Percentiles rank a stretch among this genome's conserved stretches.
Evolutionary conservation across 2,888 invertebrate species (phyloP).

Genomic region (Agrotis puta): DNA sequence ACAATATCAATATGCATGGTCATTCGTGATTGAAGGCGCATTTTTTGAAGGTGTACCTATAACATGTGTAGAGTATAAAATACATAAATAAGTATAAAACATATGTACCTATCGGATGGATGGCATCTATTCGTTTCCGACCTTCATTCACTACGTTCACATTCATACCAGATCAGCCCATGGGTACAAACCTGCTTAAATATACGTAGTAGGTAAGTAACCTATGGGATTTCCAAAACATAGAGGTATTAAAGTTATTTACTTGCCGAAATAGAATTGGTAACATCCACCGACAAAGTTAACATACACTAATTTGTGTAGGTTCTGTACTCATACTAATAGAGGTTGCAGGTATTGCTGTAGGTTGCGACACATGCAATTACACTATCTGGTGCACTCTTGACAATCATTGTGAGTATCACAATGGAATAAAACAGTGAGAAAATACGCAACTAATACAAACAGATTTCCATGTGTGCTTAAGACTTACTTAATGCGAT

Average conservation of each 20-base stretch:
- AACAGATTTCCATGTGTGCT: constrained; percentile 35
- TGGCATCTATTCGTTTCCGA: constrained; percentile 41
- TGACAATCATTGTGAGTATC: constrained; percentile 57
- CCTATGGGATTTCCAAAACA: constrained; percentile 23
- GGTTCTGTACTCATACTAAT: constrained; percentile 8
- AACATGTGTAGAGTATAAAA: constrained; percentile 17
- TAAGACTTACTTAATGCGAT: constrained; percentile 3
- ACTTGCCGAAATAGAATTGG: not conserved
- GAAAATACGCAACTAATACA: constrained; percentile 55
- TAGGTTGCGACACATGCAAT: constrained; percentile 52
- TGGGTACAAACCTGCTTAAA: not conserved
- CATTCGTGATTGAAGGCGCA: constrained; percentile 50
- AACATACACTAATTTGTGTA: constrained; percentile 1
- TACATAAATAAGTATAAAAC: constrained; percentile 26
- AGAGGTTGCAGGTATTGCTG: constrained; percentile 33
- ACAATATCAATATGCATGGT: constrained; percentile 55
- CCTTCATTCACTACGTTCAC: constrained; percentile 58
- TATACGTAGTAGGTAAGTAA: not conserved
- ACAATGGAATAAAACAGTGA: constrained; percentile 63
- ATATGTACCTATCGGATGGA: constrained; percentile 21
- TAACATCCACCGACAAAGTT: constrained; percentile 6
- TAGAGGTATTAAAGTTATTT: not conserved
- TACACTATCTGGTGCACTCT: constrained; percentile 61
- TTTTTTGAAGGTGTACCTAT: constrained; percentile 20
- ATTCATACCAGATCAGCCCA: constrained; percentile 4